These are phyloP conservation scores for Tromatobia lineatoria DNA, from an alignment of 2,888 invertebrate species.

Conservation along the genomic window DNA sequence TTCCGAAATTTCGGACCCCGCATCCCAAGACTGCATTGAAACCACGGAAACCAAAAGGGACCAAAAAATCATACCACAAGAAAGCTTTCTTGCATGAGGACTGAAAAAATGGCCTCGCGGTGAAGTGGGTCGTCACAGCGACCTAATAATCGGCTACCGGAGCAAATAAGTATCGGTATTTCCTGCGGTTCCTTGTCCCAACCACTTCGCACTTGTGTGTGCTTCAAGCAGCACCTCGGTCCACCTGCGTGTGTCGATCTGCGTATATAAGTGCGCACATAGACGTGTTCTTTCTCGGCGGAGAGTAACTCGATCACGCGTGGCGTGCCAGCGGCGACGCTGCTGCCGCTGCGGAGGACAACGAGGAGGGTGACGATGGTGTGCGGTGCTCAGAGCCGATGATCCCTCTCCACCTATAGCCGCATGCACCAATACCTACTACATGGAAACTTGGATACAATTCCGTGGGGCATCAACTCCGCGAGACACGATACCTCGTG, in stretches of 20 bases:
- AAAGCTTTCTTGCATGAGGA: too few species aligned
- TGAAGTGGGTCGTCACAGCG: slow-evolving; percentile 72
- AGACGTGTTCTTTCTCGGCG: slow-evolving; percentile 20
- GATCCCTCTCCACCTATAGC: neutral
- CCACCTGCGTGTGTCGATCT: slow-evolving; percentile 76
- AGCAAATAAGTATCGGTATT: slow-evolving; percentile 81
- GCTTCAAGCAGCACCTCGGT: slow-evolving; percentile 72
- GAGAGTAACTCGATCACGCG: slow-evolving; percentile 83
- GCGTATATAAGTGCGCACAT: slow-evolving; percentile 22
- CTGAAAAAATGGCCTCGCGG: neutral
- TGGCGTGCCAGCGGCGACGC: slow-evolving; percentile 74
- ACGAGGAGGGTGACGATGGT: slow-evolving; percentile 65
- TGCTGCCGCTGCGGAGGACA: slow-evolving; percentile 41
- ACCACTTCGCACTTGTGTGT: slow-evolving; percentile 39
- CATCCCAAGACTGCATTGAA: too few species aligned
- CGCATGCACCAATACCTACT: too few species aligned
- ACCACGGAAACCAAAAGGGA: too few species aligned
- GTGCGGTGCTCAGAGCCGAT: slow-evolving; percentile 46
- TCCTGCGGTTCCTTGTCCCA: slow-evolving; percentile 83
- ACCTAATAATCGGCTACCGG: slow-evolving; percentile 72
- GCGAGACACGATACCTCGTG: slow-evolving; percentile 60
- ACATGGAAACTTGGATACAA: neutral
- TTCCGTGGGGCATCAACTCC: slow-evolving; percentile 15
- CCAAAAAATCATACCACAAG: too few species aligned
- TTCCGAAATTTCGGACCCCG: too few species aligned